Conservation (phyloP, 2,888 invertebrate genomes). For the Amblyjoppa fuscipennis region DNA sequence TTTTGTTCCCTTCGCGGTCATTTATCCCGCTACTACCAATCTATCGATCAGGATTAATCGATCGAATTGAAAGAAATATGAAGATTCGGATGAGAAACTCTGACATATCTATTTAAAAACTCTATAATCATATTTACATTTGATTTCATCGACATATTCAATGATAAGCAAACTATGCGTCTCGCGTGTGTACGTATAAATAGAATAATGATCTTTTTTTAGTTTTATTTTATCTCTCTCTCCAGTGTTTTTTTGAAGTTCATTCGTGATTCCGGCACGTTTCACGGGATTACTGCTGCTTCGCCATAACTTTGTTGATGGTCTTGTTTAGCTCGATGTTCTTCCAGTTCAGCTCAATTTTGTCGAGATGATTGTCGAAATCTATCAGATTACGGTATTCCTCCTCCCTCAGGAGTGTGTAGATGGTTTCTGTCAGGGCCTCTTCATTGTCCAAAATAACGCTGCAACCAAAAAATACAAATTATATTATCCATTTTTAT, state of each 20-base stretch:
- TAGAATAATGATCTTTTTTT: constrained; percentile 64
- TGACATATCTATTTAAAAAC: constrained; percentile 72
- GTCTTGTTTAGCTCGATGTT: constrained; percentile 90
- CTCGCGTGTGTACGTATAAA: constrained; percentile 70
- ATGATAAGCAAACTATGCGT: constrained; percentile 64
- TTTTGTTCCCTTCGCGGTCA: background rate
- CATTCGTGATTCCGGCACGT: background rate
- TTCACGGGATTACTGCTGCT: constrained; percentile 65
- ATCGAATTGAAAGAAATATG: background rate
- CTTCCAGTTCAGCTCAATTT: constrained; percentile 95
- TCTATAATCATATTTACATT: constrained; percentile 73
- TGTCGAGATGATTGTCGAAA: constrained; percentile 98
- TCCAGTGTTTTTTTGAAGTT: constrained; percentile 21
- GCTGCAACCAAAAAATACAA: constrained; percentile 70
- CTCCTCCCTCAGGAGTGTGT: constrained; percentile 90
- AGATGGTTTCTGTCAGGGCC: constrained; percentile 88
- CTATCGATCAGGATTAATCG: background rate
- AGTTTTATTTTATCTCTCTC: constrained; percentile 34
- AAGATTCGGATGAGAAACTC: constrained; percentile 64
- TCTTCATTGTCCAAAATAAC: constrained; percentile 83
- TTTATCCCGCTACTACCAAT: background rate
- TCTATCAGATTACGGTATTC: constrained; percentile 94
- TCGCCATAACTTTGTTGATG: constrained; percentile 85
- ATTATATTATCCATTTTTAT: no score
- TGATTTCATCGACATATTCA: constrained; percentile 67